These are phyloP conservation scores for Gallinago undulata DNA, from an alignment of 2,113 vertebrate species.

Conservation along the genomic window DNA sequence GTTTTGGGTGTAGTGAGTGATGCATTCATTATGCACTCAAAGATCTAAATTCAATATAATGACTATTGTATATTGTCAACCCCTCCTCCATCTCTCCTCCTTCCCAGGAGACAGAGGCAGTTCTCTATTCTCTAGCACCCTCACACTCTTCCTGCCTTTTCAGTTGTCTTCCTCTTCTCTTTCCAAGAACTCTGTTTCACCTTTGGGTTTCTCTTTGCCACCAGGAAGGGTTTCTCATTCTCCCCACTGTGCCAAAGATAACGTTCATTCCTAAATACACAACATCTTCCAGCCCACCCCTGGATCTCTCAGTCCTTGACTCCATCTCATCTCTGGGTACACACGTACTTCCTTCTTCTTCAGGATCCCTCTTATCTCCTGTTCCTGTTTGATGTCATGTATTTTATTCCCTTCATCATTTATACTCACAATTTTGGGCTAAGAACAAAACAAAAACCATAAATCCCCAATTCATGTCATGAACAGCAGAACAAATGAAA, in stretches of 20 bases:
- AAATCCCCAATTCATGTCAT: not conserved
- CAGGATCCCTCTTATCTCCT: not conserved
- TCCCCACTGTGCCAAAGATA: not conserved
- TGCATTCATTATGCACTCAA: not conserved
- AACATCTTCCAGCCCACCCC: not conserved
- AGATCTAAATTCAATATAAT: not conserved
- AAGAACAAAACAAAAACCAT: not conserved
- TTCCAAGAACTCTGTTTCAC: not conserved
- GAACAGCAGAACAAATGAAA: constrained; percentile 16
- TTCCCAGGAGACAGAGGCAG: not conserved
- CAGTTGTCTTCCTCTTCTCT: not conserved
- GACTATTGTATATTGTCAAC: not conserved
- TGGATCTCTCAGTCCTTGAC: not conserved
- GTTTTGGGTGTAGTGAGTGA: not conserved
- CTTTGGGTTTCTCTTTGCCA: not conserved
- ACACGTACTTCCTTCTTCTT: not conserved
- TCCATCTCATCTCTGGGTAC: not conserved
- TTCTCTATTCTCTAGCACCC: not conserved
- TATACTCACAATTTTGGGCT: not conserved
- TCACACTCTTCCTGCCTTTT: not conserved
- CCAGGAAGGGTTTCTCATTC: not conserved
- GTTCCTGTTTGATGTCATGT: not conserved
- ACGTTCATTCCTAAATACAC: not conserved
- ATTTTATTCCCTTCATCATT: not conserved
- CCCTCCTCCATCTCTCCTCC: not conserved